Base-by-base conservation (phyloP, 2,888 invertebrate genomes). In the Tenthredo mesomela region DNA sequence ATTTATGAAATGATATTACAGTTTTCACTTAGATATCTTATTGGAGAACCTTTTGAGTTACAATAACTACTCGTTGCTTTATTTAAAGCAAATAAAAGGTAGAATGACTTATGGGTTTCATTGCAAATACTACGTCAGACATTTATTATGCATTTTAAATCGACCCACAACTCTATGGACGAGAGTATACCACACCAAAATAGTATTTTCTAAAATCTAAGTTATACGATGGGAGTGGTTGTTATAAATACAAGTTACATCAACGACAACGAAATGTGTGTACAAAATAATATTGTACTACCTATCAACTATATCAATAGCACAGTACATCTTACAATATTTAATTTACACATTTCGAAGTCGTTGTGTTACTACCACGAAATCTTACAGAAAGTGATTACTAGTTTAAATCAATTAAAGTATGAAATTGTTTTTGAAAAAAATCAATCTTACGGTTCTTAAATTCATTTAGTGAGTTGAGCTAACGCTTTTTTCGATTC, bases 351-450 rank as follows among this genome's bases (percentile, higher is more conserved):
- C n/a, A 73, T 73, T 73, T 43, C 33, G 25, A 4, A 33, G 15
- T 77, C 77, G 18, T 50, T 54, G 10, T 77, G 29, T 77, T 50
- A 50, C 54, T 25, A 61, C 21, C 21, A 61, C 61, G 80, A 21
- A 58, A 61, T 80, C 10, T 80, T 37, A n/a, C 12, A n/a, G 80
- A 80, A 61, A 80, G 80, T 58, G 80, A 80, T 80, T 37, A 80
- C 25, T 40, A 25, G 29, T 40, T 47, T 77, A 9, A 21, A 43
- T 25, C 43, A 21, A n/a, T 37, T 7, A 10, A 40, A 40, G 71
- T n/a, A 21, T 40, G 3, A 25, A 47, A 43, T n/a, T 43, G 21
- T 43, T 15, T 33, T 33, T 33, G 33, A 33, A 33, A 33, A 33
- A 70, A 70, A 70, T 37, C 4, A 29, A 37, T 37, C 37, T 70